A percentile compares a stretch with the other conserved stretches of the same genome.
These are phyloP conservation scores for Pteropus alecto DNA, from an alignment of 2,113 vertebrate genomes.

Conservation along the genomic window DNA sequence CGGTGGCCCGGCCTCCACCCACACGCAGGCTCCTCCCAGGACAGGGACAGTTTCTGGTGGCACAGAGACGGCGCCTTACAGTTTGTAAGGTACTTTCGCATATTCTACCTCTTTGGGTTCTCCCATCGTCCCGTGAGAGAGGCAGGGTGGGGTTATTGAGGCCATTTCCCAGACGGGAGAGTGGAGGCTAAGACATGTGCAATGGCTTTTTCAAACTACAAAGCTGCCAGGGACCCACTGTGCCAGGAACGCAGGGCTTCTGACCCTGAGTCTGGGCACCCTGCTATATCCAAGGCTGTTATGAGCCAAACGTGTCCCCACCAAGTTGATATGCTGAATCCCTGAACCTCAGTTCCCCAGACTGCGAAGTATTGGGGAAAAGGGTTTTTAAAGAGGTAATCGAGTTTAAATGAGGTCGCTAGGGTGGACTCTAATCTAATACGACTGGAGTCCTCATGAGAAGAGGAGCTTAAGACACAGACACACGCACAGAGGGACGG, in stretches of 20 bases:
- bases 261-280: too few relatives aligned
- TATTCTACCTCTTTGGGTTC: background rate
- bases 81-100: background rate
- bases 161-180: background rate
- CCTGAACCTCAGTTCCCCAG: background rate
- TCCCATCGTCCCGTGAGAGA: background rate
- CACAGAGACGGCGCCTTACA: background rate
- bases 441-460: background rate
- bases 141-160: fast-evolving
- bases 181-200: background rate
- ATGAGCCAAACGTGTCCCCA: fast-evolving
- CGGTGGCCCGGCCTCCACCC: background rate
- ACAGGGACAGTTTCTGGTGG: background rate
- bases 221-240: fast-evolving
- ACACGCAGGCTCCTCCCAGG: background rate
- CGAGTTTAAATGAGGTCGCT: background rate
- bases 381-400: background rate
- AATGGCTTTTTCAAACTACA: background rate
- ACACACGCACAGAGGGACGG: background rate
- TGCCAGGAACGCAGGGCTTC: background rate
- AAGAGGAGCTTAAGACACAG: background rate
- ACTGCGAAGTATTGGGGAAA: background rate
- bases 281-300: background rate
- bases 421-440: too few relatives aligned
- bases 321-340: fast-evolving